Conservation (phyloP, 2,797 vertebrate species). For the Danio aesculapii region DNA sequence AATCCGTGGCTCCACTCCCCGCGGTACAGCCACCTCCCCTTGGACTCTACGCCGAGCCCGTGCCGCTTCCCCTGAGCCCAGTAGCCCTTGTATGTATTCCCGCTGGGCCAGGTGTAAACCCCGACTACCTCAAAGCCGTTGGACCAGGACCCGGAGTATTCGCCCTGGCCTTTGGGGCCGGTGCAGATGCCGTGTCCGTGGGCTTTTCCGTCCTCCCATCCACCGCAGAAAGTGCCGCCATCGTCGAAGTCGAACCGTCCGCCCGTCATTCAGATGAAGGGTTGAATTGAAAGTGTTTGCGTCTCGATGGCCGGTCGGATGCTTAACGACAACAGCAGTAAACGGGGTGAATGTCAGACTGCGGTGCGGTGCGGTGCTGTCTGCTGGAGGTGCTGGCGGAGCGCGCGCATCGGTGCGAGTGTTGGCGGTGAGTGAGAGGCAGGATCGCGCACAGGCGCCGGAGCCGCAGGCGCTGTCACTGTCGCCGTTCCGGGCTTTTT, state of each 20-base stretch:
- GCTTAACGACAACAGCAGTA: slow-evolving; percentile 29
- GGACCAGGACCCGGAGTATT: slow-evolving; percentile 92
- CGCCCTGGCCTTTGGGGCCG: slow-evolving; percentile 93
- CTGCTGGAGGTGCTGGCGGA: slow-evolving; percentile 38
- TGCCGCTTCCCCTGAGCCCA: slow-evolving; percentile 94
- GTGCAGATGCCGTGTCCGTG: slow-evolving; percentile 96
- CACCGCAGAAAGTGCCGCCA: slow-evolving; percentile 87
- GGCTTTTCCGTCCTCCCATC: slow-evolving; percentile 92
- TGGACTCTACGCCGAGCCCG: slow-evolving; percentile 92
- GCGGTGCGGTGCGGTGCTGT: slow-evolving; percentile 39
- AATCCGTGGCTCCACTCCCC: slow-evolving; percentile 94
- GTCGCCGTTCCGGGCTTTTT: slow-evolving; percentile 57
- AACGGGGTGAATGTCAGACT: slow-evolving; percentile 16
- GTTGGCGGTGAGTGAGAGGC: slow-evolving; percentile 53
- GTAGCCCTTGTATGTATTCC: slow-evolving; percentile 91
- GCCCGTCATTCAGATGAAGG: slow-evolving; percentile 88
- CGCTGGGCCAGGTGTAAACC: slow-evolving; percentile 95
- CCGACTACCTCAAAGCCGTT: slow-evolving; percentile 93
- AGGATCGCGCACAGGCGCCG: slow-evolving; percentile 60
- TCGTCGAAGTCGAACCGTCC: slow-evolving; percentile 96
- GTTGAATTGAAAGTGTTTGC: slow-evolving; percentile 57
- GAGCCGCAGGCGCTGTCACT: slow-evolving; percentile 62
- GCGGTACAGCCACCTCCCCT: slow-evolving; percentile 93
- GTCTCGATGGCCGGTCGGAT: slow-evolving; percentile 56
- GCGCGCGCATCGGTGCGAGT: slow-evolving; percentile 53